These are phyloP conservation scores for Leptoclinus maculatus DNA, from an alignment of 2,797 vertebrate species.

Conservation along the genomic window DNA sequence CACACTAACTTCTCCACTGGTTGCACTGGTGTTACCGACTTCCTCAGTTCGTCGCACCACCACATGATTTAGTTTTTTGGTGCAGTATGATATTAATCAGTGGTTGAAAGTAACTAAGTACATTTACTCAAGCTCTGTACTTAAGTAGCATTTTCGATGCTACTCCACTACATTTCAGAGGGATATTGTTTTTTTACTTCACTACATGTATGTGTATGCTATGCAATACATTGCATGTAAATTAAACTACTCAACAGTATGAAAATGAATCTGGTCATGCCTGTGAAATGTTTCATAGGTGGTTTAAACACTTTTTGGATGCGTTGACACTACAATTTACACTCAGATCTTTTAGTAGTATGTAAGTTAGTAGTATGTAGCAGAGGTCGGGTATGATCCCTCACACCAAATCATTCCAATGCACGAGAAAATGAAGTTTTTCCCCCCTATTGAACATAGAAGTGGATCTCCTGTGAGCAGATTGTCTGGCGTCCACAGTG, in stretches of 20 bases:
- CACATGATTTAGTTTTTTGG: no score
- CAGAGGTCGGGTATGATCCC: not conserved
- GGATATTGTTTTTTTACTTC: no score
- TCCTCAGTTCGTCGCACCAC: not conserved
- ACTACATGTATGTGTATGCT: no score
- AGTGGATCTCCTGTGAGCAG: slow-evolving; percentile 22
- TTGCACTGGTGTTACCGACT: not conserved
- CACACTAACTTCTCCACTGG: not conserved
- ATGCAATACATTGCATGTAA: not conserved
- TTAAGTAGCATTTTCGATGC: no score
- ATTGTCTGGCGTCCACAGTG: slow-evolving; percentile 5
- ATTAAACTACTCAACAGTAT: not conserved
- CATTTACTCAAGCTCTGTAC: not conserved
- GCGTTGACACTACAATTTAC: not conserved
- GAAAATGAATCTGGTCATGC: not conserved
- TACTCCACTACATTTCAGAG: no score
- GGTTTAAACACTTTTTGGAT: not conserved
- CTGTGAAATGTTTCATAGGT: not conserved
- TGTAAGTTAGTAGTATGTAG: not conserved
- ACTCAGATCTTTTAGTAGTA: not conserved
- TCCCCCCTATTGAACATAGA: not conserved
- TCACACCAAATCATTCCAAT: not conserved
- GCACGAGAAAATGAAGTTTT: slow-evolving; percentile 7
- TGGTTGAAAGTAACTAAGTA: no score
- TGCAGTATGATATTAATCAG: no score